Base-by-base conservation (phyloP, 2,113 vertebrate genomes). In the Xerus inauris region DNA sequence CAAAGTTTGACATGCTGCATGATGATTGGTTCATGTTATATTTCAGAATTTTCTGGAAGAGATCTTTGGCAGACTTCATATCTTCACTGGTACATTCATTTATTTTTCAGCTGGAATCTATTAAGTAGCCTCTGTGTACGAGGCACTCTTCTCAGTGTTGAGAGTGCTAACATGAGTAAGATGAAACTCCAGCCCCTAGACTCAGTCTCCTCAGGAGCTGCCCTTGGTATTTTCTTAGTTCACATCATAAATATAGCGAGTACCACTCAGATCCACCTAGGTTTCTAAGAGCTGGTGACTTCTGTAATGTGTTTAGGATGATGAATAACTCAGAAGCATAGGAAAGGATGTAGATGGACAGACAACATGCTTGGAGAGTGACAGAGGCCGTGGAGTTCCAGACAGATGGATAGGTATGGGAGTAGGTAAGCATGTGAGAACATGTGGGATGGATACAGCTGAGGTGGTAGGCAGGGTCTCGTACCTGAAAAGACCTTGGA, bases 11-110 rank as follows among this genome's bases (percentile, higher is more conserved):
- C 28, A 86, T 76, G 35, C 35, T 87, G 10, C 28, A 3, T 49
- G 32, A 90, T 69, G 38, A 72, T 86, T 77, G 51, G 38, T 89
- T 81, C 30, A n/a, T 42, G 26, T 47, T 65, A 20, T 4, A 54
- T 89, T 90, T 93, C 24, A 95, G 54, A 86, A 59, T 73, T 59
- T 65, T 89, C 42, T 82, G 38, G 40, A 77, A 79, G 76, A 62
- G 71, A 57, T 12, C 10, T 35, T n/a, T 49, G 32, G 51, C 20
- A 84, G 22, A 49, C 28, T 47, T 57, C 8, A 5, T 80, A 16
- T 94, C 54, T 57, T 51, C 14, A 17, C 17, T 57, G 6, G 40
- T 88, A 59, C 6, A 49, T 35, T 89, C 11, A 73, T 42, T 94
- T 84, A 64, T 71, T 87, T 83, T 71, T 65, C 73, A 80, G 40